Conservation (phyloP, 2,113 vertebrate species). For the Mustelus asterias region DNA sequence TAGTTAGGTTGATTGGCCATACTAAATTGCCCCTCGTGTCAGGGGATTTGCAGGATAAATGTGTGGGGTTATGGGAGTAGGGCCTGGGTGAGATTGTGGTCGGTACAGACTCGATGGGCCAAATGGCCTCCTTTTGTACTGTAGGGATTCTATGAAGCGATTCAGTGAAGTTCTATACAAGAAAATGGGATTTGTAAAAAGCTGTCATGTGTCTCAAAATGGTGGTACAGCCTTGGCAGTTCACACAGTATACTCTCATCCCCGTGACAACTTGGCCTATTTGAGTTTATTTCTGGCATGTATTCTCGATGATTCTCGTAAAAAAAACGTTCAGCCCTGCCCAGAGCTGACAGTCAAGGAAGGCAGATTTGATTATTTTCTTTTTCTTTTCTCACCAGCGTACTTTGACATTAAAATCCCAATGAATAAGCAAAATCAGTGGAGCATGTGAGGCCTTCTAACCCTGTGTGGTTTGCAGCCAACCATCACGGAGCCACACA, state of each 20-base stretch:
- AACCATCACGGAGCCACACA: not conserved
- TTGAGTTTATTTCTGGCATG: not conserved
- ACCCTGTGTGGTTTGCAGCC: not conserved
- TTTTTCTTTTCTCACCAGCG: not conserved
- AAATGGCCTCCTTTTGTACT: too few species aligned
- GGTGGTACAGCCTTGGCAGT: not conserved
- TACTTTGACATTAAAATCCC: constrained; percentile 19
- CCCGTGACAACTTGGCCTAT: not conserved
- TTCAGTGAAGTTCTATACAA: not conserved
- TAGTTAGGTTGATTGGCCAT: too few species aligned
- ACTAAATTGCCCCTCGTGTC: too few species aligned
- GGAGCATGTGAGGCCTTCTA: not conserved
- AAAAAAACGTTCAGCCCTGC: not conserved
- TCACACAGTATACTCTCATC: not conserved
- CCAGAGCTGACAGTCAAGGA: not conserved
- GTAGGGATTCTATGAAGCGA: not conserved
- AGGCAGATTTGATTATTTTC: not conserved
- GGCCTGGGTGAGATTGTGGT: too few species aligned
- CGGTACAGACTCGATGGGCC: too few species aligned
- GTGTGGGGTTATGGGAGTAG: too few species aligned
- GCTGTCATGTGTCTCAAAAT: not conserved
- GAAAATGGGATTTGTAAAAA: not conserved
- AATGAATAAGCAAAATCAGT: not conserved
- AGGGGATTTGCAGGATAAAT: too few species aligned
- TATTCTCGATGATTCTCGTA: not conserved